Percentiles rank a stretch among this genome's conserved stretches.
phyloP scores from a whole-genome alignment of 2,113 vertebrate genomes.

The Zosterops lateralis region DNA sequence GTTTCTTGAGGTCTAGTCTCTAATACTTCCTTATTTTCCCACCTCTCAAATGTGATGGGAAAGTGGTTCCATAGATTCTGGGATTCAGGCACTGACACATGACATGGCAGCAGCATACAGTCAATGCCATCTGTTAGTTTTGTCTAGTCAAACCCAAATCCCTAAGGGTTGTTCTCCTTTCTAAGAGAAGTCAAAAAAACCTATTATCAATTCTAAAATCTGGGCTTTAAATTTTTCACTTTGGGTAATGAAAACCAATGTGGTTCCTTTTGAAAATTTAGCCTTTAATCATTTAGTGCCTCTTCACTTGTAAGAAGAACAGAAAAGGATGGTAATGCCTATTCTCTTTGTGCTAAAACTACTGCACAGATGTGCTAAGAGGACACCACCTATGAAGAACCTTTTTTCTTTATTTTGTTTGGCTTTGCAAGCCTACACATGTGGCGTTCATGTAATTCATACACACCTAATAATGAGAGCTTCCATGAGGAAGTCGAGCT shows the following conservation, averaged over 20 bases:
- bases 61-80: neutral
- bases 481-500: slow-evolving; percentile 98
- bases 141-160: neutral
- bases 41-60: neutral
- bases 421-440: neutral
- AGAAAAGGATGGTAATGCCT: neutral
- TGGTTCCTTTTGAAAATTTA: neutral
- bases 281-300: neutral
- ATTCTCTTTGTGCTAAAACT: neutral
- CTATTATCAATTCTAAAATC: neutral
- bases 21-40: neutral
- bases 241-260: neutral
- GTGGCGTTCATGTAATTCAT: neutral
- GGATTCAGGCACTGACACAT: neutral
- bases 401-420: neutral
- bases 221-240: neutral
- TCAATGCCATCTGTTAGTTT: neutral
- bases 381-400: neutral
- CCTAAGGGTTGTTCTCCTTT: neutral
- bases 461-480: slow-evolving; percentile 95
- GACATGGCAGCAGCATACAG: neutral
- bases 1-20: neutral
- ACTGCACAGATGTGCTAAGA: neutral
- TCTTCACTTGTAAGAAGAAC: neutral
- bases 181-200: neutral